A percentile compares a stretch with the other conserved stretches of the same genome.
Conservation (phyloP, 2,113 vertebrate species). For the Madoqua kirkii region DNA sequence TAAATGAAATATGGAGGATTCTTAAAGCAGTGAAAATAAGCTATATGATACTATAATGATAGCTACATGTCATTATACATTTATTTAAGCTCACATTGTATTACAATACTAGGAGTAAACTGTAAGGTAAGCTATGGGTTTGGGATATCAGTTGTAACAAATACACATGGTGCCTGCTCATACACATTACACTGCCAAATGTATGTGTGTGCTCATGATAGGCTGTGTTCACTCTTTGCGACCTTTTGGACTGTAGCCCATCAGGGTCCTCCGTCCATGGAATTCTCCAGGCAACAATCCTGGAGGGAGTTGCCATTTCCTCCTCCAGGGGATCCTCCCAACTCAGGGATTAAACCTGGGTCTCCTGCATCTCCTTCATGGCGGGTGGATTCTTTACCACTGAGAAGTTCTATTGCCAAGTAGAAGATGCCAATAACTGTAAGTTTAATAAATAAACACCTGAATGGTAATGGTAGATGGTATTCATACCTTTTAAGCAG, state of each 20-base stretch:
- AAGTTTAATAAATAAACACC: not conserved
- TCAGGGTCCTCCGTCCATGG: not conserved
- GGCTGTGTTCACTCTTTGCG: not conserved
- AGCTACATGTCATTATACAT: not conserved
- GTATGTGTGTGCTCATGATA: not conserved
- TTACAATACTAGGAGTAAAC: not conserved
- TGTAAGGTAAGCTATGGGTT: not conserved
- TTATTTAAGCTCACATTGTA: not conserved
- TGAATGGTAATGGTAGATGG: not conserved
- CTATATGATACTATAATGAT: not conserved
- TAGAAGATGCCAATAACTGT: not conserved
- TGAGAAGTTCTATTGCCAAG: not conserved
- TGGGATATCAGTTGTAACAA: not conserved
- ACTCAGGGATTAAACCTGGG: fast-evolving
- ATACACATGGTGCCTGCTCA: not conserved
- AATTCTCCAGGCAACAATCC: not conserved
- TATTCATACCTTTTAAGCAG: not conserved
- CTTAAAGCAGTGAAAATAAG: not conserved
- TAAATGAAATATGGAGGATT: not conserved
- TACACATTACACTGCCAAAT: not conserved
- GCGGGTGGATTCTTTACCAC: not conserved
- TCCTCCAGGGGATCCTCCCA: not conserved
- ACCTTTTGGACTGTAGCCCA: not conserved
- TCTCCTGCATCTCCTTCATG: not conserved
- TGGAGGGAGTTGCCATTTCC: not conserved